Conservation (phyloP, 2,888 invertebrate genomes). For the Erynnis tages region DNA sequence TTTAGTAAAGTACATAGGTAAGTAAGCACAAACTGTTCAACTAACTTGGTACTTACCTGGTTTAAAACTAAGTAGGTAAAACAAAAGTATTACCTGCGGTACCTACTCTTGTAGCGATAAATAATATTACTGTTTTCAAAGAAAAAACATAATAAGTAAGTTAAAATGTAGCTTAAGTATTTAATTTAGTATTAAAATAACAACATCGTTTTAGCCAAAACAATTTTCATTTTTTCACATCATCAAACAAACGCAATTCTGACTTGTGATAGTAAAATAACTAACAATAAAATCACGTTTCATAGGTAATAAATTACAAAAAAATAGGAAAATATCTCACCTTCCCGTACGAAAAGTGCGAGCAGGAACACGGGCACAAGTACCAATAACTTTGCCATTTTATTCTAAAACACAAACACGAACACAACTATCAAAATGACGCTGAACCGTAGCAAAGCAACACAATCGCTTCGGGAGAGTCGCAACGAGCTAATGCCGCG, state of each 20-base stretch:
- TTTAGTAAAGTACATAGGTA: too few relatives aligned
- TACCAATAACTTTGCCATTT: slow-evolving; percentile 63
- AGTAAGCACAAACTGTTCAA: too few relatives aligned
- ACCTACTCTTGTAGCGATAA: too few relatives aligned
- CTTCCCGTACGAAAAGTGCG: slow-evolving; percentile 62
- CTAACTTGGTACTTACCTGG: too few relatives aligned
- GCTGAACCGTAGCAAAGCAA: slow-evolving; percentile 28
- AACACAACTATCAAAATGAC: slow-evolving; percentile 39
- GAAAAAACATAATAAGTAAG: too few relatives aligned
- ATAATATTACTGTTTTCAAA: too few relatives aligned
- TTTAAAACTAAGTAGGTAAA: too few relatives aligned
- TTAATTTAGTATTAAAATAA: too few relatives aligned
- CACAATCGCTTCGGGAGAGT: slow-evolving; percentile 47
- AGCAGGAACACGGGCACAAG: slow-evolving; percentile 66
- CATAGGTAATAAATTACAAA: background rate
- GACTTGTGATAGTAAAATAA: background rate
- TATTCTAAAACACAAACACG: slow-evolving; percentile 41
- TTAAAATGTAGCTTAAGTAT: too few relatives aligned
- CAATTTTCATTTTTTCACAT: too few relatives aligned
- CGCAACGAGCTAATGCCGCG: slow-evolving; percentile 58
- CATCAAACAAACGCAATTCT: background rate
- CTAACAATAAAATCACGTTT: background rate
- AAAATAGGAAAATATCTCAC: slow-evolving; percentile 46
- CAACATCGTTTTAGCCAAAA: too few relatives aligned
- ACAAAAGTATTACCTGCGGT: too few relatives aligned